phyloP scores from a whole-genome alignment of 2,888 invertebrate species.

The Arrhopalites spinosus region DNA sequence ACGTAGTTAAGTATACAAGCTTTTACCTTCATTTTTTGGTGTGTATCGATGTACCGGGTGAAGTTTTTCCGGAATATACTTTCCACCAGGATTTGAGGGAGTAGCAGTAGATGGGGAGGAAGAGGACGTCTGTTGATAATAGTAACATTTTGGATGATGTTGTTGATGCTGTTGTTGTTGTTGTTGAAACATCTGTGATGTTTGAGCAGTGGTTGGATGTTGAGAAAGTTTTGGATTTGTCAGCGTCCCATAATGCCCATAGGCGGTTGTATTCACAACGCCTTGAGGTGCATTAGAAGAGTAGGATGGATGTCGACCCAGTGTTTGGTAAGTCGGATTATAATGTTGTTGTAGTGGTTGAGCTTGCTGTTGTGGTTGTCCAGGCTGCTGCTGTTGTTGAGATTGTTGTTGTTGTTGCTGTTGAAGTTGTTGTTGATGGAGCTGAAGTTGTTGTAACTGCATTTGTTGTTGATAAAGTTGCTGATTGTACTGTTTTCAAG shows the following conservation, averaged over 20 bases:
- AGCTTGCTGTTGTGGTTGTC: constrained; percentile 45
- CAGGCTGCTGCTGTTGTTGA: constrained; percentile 38
- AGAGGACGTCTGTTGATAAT: constrained; percentile 49
- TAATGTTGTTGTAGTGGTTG: constrained; percentile 52
- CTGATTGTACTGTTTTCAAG: constrained; percentile 45
- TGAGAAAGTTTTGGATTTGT: constrained; percentile 46
- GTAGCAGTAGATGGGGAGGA: constrained; percentile 33
- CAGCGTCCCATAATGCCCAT: constrained; percentile 54
- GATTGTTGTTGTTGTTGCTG: constrained; percentile 38
- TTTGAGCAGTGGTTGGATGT: constrained; percentile 37
- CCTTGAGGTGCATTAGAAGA: constrained; percentile 48
- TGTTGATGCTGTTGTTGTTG: too few relatives aligned
- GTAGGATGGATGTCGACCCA: constrained; percentile 45
- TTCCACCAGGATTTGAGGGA: constrained; percentile 38
- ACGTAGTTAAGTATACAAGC: neutral
- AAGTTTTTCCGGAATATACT: constrained; percentile 55
- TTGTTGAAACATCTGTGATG: neutral
- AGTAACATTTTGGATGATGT: constrained; percentile 56
- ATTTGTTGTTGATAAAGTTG: constrained; percentile 49
- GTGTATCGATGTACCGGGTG: constrained; percentile 56
- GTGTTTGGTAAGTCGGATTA: constrained; percentile 49
- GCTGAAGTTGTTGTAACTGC: constrained; percentile 46
- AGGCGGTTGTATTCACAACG: constrained; percentile 51
- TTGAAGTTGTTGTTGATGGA: constrained; percentile 30
- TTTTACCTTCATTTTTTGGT: constrained; percentile 26